A percentile compares a stretch with the other conserved stretches of the same genome.
Conservation (phyloP, 2,888 invertebrate species). For the Lutraria lutraria region DNA sequence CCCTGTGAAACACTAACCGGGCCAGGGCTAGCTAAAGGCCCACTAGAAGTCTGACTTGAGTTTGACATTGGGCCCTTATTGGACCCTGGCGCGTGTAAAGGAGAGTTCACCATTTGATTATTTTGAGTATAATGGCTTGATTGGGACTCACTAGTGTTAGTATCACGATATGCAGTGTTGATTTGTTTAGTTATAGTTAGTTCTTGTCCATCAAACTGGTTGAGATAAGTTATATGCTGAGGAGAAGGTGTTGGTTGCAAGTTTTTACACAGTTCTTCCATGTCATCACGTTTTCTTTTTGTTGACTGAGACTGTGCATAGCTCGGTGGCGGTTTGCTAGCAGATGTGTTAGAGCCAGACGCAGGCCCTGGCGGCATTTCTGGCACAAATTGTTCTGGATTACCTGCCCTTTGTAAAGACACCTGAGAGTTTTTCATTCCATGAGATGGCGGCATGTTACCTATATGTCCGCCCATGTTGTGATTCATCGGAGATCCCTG, state of each 20-base stretch:
- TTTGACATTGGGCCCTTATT: constrained; percentile 83
- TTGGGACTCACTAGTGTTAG: constrained; percentile 74
- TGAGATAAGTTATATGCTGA: constrained; percentile 97
- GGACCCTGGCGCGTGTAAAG: constrained; percentile 79
- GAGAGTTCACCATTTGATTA: constrained; percentile 81
- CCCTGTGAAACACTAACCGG: constrained; percentile 74
- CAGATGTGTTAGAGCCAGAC: constrained; percentile 59
- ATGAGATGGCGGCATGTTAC: constrained; percentile 74
- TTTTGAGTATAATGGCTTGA: constrained; percentile 79
- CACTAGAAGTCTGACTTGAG: constrained; percentile 83
- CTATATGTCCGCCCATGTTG: constrained; percentile 71
- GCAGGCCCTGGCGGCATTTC: constrained; percentile 72
- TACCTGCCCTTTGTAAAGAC: constrained; percentile 83
- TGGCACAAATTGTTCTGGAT: constrained; percentile 85
- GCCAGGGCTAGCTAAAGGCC: constrained; percentile 78
- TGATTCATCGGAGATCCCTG: constrained; percentile 74
- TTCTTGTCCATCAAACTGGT: constrained; percentile 98
- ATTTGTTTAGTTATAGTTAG: constrained; percentile 98
- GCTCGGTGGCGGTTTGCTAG: constrained; percentile 85
- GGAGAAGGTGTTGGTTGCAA: constrained; percentile 95
- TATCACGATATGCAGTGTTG: constrained; percentile 91
- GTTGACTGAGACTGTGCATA: constrained; percentile 85
- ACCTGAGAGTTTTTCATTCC: constrained; percentile 78
- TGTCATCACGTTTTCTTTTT: constrained; percentile 82
- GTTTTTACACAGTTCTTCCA: constrained; percentile 91